phyloP scores from a whole-genome alignment of 2,888 invertebrate species.

The Drosophila meridionalis region DNA sequence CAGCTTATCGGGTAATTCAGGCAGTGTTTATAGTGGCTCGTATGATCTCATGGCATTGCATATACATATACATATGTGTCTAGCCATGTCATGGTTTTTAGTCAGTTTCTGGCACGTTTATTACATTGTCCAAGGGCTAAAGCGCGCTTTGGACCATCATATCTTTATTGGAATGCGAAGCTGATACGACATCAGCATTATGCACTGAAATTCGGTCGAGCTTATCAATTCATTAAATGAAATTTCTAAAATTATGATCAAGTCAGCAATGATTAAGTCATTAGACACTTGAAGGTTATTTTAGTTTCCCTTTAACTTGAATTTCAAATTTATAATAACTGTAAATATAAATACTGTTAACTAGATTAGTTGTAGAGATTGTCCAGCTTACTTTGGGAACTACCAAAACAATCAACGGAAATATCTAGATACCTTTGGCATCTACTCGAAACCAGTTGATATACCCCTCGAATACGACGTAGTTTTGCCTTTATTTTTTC shows the following conservation, averaged over 20 bases:
- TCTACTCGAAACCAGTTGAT: not conserved
- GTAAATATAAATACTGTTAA: not conserved
- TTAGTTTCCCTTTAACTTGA: not conserved
- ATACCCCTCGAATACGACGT: not conserved
- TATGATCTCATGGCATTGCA: conserved; percentile 44
- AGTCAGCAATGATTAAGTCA: not conserved
- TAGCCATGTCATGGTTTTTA: conserved; percentile 63
- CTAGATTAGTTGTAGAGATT: not conserved
- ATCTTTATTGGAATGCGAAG: conserved; percentile 26
- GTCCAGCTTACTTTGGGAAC: not conserved
- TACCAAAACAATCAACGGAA: conserved; percentile 11
- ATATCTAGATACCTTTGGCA: not conserved
- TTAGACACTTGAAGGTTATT: not conserved
- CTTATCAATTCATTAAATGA: not conserved
- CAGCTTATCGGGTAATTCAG: conserved; percentile 47
- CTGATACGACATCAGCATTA: conserved; percentile 38
- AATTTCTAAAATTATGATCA: not conserved
- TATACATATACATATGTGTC: conserved; percentile 22
- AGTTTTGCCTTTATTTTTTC: not conserved
- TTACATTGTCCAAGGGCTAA: conserved; percentile 40
- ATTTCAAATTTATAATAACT: not conserved
- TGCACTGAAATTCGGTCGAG: not conserved
- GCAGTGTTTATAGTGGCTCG: conserved; percentile 38
- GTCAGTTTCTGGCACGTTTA: conserved; percentile 45
- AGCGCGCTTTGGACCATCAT: conserved; percentile 1